Conservation (phyloP, 2,888 invertebrate species). For the Acanthoscelides obtectus region DNA sequence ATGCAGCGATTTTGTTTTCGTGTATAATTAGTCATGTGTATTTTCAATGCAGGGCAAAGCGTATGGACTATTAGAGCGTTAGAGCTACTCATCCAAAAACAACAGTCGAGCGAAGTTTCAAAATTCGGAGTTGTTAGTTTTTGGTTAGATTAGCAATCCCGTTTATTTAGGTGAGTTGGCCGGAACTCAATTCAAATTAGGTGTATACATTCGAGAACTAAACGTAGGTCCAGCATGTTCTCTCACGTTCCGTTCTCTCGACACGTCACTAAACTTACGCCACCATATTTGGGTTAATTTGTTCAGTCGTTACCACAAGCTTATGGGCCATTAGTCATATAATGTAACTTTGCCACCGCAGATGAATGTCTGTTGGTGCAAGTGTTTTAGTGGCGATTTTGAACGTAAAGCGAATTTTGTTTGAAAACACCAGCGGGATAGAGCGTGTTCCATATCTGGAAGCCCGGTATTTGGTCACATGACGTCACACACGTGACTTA, state of each 20-base stretch:
- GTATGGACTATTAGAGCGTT: neutral
- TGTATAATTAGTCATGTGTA: no score
- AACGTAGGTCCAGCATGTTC: neutral
- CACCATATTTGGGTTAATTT: neutral
- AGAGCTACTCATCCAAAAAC: neutral
- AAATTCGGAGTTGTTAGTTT: neutral
- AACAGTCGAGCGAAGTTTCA: neutral
- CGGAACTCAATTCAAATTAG: neutral
- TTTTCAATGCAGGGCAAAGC: neutral
- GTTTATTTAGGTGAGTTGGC: neutral
- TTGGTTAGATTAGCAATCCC: neutral
- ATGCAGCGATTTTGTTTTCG: no score
- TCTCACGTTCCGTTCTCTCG: neutral
- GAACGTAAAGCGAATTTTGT: no score
- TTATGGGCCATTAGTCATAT: neutral
- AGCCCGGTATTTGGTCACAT: no score
- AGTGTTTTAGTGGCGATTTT: no score
- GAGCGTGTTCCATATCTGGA: no score
- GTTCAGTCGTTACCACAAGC: neutral
- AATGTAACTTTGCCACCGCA: neutral
- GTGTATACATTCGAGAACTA: neutral
- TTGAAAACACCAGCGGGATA: no score
- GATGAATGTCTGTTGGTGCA: neutral
- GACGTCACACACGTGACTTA: no score
- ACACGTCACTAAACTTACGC: neutral